Percentiles rank a stretch among this genome's conserved stretches.
These are phyloP conservation scores for Trissolcus brochymenae DNA, from an alignment of 2,888 invertebrate species.

Conservation along the genomic window DNA sequence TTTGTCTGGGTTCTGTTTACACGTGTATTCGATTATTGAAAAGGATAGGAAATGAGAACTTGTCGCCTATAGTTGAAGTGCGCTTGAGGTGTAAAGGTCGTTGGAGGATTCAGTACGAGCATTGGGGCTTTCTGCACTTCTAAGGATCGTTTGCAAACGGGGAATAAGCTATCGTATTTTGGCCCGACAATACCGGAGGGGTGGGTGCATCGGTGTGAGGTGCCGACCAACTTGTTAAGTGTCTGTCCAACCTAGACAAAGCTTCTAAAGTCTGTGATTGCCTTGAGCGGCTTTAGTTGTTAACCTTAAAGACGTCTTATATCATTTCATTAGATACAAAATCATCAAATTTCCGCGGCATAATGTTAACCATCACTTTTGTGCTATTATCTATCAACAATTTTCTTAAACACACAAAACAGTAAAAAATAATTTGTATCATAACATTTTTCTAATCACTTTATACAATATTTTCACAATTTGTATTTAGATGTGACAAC, in stretches of 20 bases:
- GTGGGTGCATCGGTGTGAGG: neutral
- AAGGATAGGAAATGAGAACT: neutral
- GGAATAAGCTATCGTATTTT: neutral
- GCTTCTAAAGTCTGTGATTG: neutral
- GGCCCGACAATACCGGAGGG: neutral
- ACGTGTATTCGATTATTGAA: neutral
- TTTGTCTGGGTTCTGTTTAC: neutral
- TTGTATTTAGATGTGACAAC: too few relatives aligned
- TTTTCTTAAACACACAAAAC: too few relatives aligned
- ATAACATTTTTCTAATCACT: too few relatives aligned
- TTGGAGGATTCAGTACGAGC: neutral
- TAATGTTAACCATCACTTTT: too few relatives aligned
- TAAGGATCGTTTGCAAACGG: neutral
- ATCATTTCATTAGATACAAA: neutral
- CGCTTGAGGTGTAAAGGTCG: neutral
- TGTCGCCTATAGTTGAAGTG: constrained; percentile 1
- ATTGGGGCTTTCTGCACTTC: neutral
- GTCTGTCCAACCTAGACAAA: neutral
- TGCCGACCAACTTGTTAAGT: neutral
- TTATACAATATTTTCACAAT: too few relatives aligned
- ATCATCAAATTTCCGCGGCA: too few relatives aligned
- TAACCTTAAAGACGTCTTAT: too few relatives aligned
- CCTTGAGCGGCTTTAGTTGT: too few relatives aligned
- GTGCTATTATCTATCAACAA: too few relatives aligned
- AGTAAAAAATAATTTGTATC: too few relatives aligned